A percentile compares a stretch with the other conserved stretches of the same genome.
phyloP scores from a whole-genome alignment of 2,113 vertebrate species.

The Bos taurus region ARS-UCD2.0 NC_037330.1:80779001-80779500 shows the following conservation, averaged over 20 bases:
- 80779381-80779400: not conserved
- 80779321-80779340: rapidly evolving
- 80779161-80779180: not conserved
- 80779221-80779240: not conserved
- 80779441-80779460: not conserved
- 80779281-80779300: not conserved
- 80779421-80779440: not conserved
- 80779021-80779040: not conserved
- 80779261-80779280: rapidly evolving
- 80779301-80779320: not conserved
- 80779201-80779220: not conserved
- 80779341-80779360: not conserved
- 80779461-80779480: not conserved
- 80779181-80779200: not conserved
- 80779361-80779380: not conserved
- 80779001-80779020: not conserved
- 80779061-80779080: not conserved
- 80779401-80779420: not conserved
- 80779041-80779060: not conserved
- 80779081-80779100: not conserved
- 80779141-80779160: not conserved
- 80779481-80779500: rapidly evolving
- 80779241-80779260: not conserved
- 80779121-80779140: not conserved
- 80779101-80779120: not conserved